Percentiles rank a stretch among this genome's conserved stretches.
These are phyloP conservation scores for Hypocryptadius cinnamomeus DNA, from an alignment of 2,113 vertebrate species.

Conservation along the genomic window DNA sequence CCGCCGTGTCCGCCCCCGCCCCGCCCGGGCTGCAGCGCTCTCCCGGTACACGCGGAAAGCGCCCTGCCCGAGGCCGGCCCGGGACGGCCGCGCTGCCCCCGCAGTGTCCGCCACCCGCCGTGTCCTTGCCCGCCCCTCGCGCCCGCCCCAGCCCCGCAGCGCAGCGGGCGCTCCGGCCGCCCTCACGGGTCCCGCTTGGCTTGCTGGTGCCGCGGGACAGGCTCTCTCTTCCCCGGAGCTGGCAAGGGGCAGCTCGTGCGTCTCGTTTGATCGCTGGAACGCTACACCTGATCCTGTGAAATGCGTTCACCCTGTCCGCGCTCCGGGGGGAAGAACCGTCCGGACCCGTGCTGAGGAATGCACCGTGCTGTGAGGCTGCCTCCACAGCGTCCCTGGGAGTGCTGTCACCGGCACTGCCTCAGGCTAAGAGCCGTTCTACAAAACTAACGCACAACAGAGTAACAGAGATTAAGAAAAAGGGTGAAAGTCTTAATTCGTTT, in stretches of 20 bases:
- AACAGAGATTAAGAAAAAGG: not conserved
- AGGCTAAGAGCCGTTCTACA: fast-evolving
- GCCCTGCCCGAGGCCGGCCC: not conserved
- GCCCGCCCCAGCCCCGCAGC: not conserved
- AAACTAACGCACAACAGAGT: not conserved
- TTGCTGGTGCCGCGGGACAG: not conserved
- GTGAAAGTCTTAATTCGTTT: not conserved
- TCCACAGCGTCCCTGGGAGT: fast-evolving
- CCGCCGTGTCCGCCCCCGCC: no score
- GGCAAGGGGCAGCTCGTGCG: fast-evolving
- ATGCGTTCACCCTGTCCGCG: fast-evolving
- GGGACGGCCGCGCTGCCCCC: not conserved
- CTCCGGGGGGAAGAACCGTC: fast-evolving
- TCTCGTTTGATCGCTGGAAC: fast-evolving
- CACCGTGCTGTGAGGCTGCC: fast-evolving
- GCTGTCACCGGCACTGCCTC: not conserved
- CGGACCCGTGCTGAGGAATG: fast-evolving
- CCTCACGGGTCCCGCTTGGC: not conserved
- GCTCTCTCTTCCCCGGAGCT: not conserved
- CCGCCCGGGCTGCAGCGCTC: no score
- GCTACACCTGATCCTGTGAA: fast-evolving
- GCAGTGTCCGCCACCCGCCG: not conserved
- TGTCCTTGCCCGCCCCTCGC: not conserved
- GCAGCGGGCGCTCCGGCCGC: no score
- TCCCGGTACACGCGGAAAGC: no score